phyloP scores from a whole-genome alignment of 1,140 invertebrate species.

The Daktulosphaira vitifoliae region DNA sequence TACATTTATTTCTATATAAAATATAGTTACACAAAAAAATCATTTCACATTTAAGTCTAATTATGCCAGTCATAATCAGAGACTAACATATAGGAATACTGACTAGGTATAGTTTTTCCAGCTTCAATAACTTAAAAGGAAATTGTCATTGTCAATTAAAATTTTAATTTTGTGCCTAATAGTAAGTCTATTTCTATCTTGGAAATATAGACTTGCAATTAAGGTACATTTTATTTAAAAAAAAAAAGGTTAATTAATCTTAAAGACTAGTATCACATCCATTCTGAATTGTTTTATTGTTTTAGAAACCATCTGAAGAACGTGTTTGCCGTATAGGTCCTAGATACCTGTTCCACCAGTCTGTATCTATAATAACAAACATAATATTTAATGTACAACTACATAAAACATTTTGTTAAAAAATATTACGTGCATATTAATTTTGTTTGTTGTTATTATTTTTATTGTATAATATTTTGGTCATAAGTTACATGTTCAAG shows the following conservation, averaged over 20 bases:
- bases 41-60: slow-evolving; percentile 21
- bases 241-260: slow-evolving; percentile 19
- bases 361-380: slow-evolving; percentile 17
- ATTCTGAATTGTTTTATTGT: slow-evolving; percentile 20
- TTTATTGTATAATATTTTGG: too few relatives aligned
- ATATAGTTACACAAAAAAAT: slow-evolving; percentile 29
- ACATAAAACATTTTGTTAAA: too few relatives aligned
- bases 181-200: slow-evolving; percentile 15
- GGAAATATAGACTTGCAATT: slow-evolving; percentile 2
- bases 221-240: slow-evolving; percentile 10
- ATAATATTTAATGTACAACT: neutral
- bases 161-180: slow-evolving; percentile 7
- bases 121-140: slow-evolving; percentile 24
- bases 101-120: slow-evolving; percentile 27
- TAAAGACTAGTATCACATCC: slow-evolving; percentile 31
- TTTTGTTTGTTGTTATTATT: too few relatives aligned
- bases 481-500: too few relatives aligned
- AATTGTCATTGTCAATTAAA: neutral
- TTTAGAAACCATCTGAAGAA: slow-evolving; percentile 33
- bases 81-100: slow-evolving; percentile 27
- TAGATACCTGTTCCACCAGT: slow-evolving; percentile 22
- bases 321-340: slow-evolving; percentile 21
- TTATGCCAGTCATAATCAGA: slow-evolving; percentile 26
- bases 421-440: too few relatives aligned
- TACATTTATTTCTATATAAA: slow-evolving; percentile 25